Evolutionary conservation across 2,888 invertebrate genomes (phyloP), one percentile per base, ranked within the genome.

Genomic region (Escarpia spicata): DNA sequence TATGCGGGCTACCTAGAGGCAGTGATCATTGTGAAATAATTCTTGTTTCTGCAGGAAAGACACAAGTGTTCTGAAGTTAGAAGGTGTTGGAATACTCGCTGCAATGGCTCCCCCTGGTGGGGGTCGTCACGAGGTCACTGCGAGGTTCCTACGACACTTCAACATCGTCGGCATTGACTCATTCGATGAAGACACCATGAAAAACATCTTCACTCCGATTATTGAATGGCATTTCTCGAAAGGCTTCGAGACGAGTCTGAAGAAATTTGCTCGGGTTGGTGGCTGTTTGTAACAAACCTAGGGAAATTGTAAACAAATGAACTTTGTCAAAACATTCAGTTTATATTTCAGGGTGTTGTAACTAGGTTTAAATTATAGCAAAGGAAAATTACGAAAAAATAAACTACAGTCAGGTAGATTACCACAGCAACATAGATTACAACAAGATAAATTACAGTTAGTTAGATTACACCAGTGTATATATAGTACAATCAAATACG

Each of bases 41-140:
- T 37, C 44, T 75, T 52, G 92, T 89, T 58, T 58, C 92, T 93
- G 26, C 94, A 96, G 96, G 92, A 96, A 96, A 92, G 96, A 96
- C 94, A 96, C 96, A 8, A 95, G 95, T 75, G 93, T 95, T 1
- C 94, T 96, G 91, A 93, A 96, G 92, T 93, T 96, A 90, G 94
- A 95, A 45, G 96, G 96, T 93, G 95, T 96, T 89, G 94, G 95
- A 43, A 96, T 96, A 95, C 92, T 96, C 93, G 95, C 95, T 58
- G 96, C 96, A 26, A 96, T 96, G 96, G 96, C 95, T 1, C 96
- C 96, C 0, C 96, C 96, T 75, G 96, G 96, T 89, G 96, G 96
- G 8, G 96, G 96, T 9, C 93, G 96, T 15, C 96, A 96, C 94
- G 95, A 95, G 89, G 95, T 96, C 58, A 96, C 96, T 3, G 95